Evolutionary conservation across 2,888 invertebrate species (phyloP).

Genomic region (Germaria angustata): DNA sequence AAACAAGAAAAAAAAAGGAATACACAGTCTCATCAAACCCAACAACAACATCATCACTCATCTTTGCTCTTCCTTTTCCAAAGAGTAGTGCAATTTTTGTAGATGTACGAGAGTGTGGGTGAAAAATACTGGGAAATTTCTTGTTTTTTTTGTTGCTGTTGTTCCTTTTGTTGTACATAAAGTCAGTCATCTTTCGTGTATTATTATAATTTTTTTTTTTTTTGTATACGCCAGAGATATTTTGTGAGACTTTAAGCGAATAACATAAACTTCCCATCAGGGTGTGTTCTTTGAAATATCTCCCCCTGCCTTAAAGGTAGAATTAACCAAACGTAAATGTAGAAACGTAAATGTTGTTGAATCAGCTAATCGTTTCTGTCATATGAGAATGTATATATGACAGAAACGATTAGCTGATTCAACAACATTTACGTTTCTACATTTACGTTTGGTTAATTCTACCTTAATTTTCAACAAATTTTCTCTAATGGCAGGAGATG

Average conservation of each 20-base stretch:
- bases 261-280: constrained; percentile 57
- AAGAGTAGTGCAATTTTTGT: background rate
- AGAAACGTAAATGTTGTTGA: too few relatives aligned
- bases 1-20: constrained; percentile 3
- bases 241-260: constrained; percentile 32
- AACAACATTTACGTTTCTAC: too few relatives aligned
- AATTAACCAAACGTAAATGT: too few relatives aligned
- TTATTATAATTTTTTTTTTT: constrained; percentile 1
- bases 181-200: constrained; percentile 28
- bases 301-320: too few relatives aligned
- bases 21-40: constrained; percentile 12
- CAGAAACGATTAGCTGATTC: too few relatives aligned
- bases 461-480: background rate
- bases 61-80: constrained; percentile 14
- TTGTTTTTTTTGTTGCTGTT: background rate
- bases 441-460: too few relatives aligned
- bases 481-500: constrained; percentile 26
- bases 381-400: too few relatives aligned
- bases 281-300: constrained; percentile 64
- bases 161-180: background rate
- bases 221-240: constrained; percentile 21
- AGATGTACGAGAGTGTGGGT: background rate
- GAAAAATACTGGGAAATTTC: constrained; percentile 64
- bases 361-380: too few relatives aligned
- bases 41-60: background rate